Conservation (phyloP, 2,797 vertebrate genomes). For the Poecilia picta region DNA sequence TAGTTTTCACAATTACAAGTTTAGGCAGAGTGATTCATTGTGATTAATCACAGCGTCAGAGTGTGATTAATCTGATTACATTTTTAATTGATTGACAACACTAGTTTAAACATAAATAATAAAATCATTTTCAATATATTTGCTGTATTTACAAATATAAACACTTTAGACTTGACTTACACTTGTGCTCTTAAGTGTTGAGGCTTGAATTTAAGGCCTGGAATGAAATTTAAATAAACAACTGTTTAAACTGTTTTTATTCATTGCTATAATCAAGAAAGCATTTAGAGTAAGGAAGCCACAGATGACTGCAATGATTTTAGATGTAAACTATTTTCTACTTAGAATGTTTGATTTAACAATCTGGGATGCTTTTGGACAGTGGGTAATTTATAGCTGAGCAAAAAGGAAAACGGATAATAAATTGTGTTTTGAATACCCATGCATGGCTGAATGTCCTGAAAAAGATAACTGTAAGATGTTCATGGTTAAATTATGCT, state of each 20-base stretch:
- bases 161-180: background rate
- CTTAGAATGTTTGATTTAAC: background rate
- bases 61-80: no score
- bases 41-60: no score
- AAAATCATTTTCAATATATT: no score
- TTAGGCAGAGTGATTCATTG: no score
- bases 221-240: background rate
- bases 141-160: background rate
- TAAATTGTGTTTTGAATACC: no score
- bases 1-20: no score
- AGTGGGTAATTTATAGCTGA: background rate
- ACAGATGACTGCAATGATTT: background rate
- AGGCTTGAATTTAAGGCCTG: background rate
- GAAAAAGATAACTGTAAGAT: background rate
- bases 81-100: no score
- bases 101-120: no score
- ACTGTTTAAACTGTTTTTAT: background rate
- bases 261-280: background rate
- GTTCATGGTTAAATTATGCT: background rate
- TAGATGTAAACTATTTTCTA: background rate
- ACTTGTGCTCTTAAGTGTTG: background rate
- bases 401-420: no score
- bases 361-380: background rate
- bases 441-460: background rate
- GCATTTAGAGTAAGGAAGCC: background rate